Conservation (phyloP, 2,113 vertebrate species). For the Myiozetetes cayanensis region DNA sequence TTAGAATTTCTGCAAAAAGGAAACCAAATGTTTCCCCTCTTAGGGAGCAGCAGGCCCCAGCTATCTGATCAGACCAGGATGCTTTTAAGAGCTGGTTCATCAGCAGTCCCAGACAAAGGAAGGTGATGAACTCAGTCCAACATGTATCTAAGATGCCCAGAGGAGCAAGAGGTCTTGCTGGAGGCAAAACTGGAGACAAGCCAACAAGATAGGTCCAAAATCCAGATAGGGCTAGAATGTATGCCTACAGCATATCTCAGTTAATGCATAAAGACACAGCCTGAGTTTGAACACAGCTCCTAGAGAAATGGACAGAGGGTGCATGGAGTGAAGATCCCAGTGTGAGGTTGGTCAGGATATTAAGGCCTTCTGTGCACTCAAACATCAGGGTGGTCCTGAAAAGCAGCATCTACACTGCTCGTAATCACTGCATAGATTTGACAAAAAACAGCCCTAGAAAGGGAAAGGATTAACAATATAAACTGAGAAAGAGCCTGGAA, state of each 20-base stretch:
- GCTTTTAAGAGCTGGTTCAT: not conserved
- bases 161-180: not conserved
- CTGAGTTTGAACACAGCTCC: not conserved
- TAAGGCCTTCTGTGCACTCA: not conserved
- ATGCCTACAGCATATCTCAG: not conserved
- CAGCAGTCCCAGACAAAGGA: not conserved
- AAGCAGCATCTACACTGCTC: not conserved
- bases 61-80: not conserved
- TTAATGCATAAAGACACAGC: not conserved
- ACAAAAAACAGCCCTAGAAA: not conserved
- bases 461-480: not conserved
- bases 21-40: not conserved
- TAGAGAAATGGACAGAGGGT: not conserved
- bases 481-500: not conserved
- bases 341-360: not conserved
- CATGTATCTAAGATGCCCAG: not conserved
- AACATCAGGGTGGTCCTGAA: not conserved
- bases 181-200: not conserved
- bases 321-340: not conserved
- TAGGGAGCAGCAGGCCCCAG: not conserved
- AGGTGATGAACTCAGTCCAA: not conserved
- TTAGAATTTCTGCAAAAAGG: not conserved
- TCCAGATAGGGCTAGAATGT: not conserved
- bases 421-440: not conserved
- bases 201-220: not conserved